phyloP scores from a whole-genome alignment of 53 echinoderm and acorn worm genomes.

The Luidia sarsii region DNA sequence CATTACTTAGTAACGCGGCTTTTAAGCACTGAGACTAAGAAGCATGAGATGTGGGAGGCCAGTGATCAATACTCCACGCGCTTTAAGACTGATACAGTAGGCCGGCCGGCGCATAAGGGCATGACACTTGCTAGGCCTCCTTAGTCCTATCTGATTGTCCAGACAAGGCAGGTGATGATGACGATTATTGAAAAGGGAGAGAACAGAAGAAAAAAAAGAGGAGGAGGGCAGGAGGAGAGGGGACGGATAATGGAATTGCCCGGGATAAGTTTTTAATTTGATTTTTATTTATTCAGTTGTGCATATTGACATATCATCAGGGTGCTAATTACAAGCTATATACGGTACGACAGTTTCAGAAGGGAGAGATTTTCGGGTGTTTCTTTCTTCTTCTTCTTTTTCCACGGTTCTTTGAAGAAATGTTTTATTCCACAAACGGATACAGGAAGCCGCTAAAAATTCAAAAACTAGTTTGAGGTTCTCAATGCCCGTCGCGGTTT shows the following conservation, averaged over 20 bases:
- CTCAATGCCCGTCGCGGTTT: too few relatives aligned
- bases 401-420: too few relatives aligned
- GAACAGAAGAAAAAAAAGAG: too few relatives aligned
- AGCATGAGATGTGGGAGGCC: conserved; percentile 26
- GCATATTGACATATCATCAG: background rate
- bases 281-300: conserved; percentile 8
- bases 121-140: conserved; percentile 4
- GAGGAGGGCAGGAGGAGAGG: background rate
- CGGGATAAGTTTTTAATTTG: conserved; percentile 1
- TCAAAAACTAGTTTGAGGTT: too few relatives aligned
- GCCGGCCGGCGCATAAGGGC: background rate
- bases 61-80: conserved; percentile 29
- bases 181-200: conserved; percentile 24
- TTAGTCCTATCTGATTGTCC: conserved; percentile 15
- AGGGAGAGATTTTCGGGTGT: too few relatives aligned
- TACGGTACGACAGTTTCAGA: too few relatives aligned
- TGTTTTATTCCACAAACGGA: too few relatives aligned
- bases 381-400: too few relatives aligned
- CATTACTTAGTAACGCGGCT: conserved; percentile 52
- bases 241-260: background rate
- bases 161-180: conserved; percentile 48
- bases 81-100: conserved; percentile 13
- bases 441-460: too few relatives aligned
- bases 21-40: conserved; percentile 33
- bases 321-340: too few relatives aligned